Base-by-base conservation (phyloP, 2,888 invertebrate species). In the Caenorhabditis sinica region DNA sequence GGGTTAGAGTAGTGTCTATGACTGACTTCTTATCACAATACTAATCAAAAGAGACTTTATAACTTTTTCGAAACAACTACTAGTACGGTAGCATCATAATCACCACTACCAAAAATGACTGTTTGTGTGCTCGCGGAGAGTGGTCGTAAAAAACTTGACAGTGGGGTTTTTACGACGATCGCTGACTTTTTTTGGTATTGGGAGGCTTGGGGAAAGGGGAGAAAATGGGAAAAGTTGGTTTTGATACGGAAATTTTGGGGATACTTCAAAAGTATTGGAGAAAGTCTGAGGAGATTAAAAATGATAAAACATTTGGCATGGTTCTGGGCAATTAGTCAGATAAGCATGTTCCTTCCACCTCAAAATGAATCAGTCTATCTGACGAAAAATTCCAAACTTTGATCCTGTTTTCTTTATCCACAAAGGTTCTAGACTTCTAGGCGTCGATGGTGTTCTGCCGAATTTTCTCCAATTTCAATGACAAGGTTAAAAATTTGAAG, bases 41-140 rank as follows among this genome's bases (percentile, higher is more conserved):
- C 30, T 8, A 25, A 17, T 3, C 1, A 1, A 28, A n/a, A n/a
- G n/a, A n/a, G n/a, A n/a, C n/a, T n/a, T n/a, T n/a, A n/a, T n/a
- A n/a, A n/a, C n/a, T 28, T 40, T 40, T 40, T 40, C 40, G 63
- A 40, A 33, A 33, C 63, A 25, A 65, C 65, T 65, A 65, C 65
- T 65, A 65, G 65, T 65, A 65, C 65, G 49, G 65, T 65, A 65
- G 65, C 65, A 61, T 25, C 63, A 63, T 45, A 17, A 25, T 36
- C 60, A 61, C 11, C 60, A 30, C 43, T n/a, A n/a, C 36, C 15
- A 11, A 36, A 40, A 45, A 15, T 45, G 33, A 33, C 45, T 56
- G 25, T 49, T 20, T 28, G 49, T 49, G 20, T 20, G n/a, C 56
- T 56, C 28, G 11, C 40, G 40, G 13, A 40, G 40, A 40, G 40